Conservation (phyloP, 2,797 vertebrate species). For the Lateolabrax maculatus region DNA sequence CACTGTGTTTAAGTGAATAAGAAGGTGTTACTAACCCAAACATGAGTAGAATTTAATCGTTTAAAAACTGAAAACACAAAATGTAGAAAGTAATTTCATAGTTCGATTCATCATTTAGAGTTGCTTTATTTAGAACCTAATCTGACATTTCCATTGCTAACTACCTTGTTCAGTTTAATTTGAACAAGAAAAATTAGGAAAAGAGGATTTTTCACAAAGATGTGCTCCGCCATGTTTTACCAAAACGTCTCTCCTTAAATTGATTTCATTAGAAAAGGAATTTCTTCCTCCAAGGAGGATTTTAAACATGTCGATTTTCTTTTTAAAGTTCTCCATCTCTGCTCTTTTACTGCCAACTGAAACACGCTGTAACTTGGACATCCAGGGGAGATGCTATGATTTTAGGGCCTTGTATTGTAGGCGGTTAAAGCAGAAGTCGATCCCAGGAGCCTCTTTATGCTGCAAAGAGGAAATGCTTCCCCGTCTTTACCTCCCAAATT, state of each 20-base stretch:
- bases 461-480: slow-evolving; percentile 3
- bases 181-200: too few species aligned
- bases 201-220: too few species aligned
- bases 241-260: not conserved
- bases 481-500: slow-evolving; percentile 3
- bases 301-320: not conserved
- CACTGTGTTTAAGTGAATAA: too few species aligned
- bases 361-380: not conserved
- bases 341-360: not conserved
- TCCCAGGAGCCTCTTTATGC: slow-evolving; percentile 21
- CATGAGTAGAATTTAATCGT: too few species aligned
- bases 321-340: not conserved
- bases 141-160: too few species aligned
- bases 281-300: not conserved
- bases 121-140: too few species aligned
- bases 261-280: not conserved
- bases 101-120: too few species aligned
- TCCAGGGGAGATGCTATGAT: not conserved
- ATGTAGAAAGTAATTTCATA: too few species aligned
- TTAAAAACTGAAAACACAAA: too few species aligned
- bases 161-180: too few species aligned
- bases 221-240: too few species aligned
- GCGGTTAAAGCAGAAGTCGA: not conserved
- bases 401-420: not conserved
- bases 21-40: too few species aligned